Evolutionary conservation across 2,113 vertebrate species (phyloP), one percentile per base, ranked within the genome.

Genomic region (Corythornis cristatus): DNA sequence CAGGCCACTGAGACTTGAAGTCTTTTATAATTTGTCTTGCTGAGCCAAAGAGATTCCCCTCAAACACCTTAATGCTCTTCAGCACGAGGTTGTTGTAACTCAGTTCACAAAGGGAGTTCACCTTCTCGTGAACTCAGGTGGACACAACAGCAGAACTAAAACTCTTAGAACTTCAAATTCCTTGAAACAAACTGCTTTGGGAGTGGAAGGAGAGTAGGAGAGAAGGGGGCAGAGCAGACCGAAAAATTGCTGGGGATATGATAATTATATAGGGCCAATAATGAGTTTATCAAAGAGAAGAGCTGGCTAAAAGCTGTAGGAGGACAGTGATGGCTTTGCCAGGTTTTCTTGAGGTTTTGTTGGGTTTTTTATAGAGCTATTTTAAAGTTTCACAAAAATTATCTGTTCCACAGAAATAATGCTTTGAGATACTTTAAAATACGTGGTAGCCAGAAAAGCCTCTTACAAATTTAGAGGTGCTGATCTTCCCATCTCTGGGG

Each of bases 251-350:
- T 77, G 64, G 17, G 64, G 94, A 94, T 70, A 56, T 50, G 74
- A 89, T 60, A 89, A 79, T 93, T 95, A 88, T 66, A 67, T 76
- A 85, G 90, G 82, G 64, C 56, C 33, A 91, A 73, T 93, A 92
- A 87, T 62, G 53, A 90, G 61, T 90, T 92, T 94, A 87, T 92
- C 89, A 92, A 76, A 94, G 84, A 70, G 80, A 95, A 94, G 89
- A 89, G 78, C 71, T 95, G 91, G 81, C 84, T 96, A 85, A 91
- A 90, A 94, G 85, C 76, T 91, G 94, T 95, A 67, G 94, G 91
- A 91, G 89, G 89, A 94, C 23, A 60, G 68, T 93, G 93, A 91
- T 76, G 92, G 89, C 91, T 91, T 85, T 92, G 82, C 68, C 87
- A 86, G 42, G 73, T 91, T 96, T 83, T 95, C 79, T 88, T 82